Percentiles rank a stretch among this genome's conserved stretches.
phyloP scores from a whole-genome alignment of 2,113 vertebrate genomes.

The Atrichornis clamosus region DNA sequence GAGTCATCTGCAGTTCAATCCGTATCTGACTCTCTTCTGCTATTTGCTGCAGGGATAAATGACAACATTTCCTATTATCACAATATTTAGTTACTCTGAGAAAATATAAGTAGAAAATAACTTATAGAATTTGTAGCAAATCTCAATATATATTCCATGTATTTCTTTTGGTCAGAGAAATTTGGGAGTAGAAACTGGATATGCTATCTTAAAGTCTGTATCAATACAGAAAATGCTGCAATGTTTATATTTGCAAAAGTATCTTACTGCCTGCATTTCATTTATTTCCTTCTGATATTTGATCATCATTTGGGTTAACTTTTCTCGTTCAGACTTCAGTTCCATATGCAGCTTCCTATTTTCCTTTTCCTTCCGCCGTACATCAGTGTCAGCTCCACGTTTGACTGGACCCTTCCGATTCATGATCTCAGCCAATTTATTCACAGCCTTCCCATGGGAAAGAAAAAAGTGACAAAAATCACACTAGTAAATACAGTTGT shows the following conservation, averaged over 20 bases:
- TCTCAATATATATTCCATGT: not conserved
- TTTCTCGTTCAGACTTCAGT: constrained; percentile 93
- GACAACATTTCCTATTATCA: not conserved
- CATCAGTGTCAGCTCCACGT: constrained; percentile 92
- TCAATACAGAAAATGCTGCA: not conserved
- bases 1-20: constrained; percentile 96
- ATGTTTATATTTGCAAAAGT: not conserved
- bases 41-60: constrained; percentile 83
- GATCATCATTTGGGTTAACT: constrained; percentile 93
- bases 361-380: constrained; percentile 95
- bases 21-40: constrained; percentile 93
- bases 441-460: constrained; percentile 83
- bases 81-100: not conserved
- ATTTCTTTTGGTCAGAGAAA: not conserved
- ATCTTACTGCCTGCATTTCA: constrained; percentile 94
- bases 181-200: not conserved
- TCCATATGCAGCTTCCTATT: constrained; percentile 97
- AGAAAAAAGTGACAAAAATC: not conserved
- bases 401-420: constrained; percentile 92
- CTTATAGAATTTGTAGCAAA: not conserved
- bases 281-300: constrained; percentile 97
- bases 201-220: not conserved
- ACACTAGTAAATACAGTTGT: not conserved
- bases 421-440: constrained; percentile 98
- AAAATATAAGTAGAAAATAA: not conserved